These are phyloP conservation scores for Ormyrus pomaceus DNA, from an alignment of 2,888 invertebrate genomes.

Conservation along the genomic window DNA sequence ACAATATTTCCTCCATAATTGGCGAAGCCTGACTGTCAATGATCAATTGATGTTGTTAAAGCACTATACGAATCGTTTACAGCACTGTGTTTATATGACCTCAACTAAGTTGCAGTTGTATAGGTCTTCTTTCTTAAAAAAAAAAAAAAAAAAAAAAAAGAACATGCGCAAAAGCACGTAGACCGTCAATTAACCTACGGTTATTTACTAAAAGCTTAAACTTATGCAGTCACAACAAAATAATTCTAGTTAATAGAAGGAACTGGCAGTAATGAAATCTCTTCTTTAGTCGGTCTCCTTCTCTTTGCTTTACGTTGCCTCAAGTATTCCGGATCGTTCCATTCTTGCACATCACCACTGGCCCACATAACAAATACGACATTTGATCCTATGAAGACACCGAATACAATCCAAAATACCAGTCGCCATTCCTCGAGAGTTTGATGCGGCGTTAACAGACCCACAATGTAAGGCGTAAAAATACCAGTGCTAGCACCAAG, in stretches of 20 bases:
- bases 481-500: slow-evolving; percentile 85
- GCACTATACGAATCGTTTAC: too few relatives aligned
- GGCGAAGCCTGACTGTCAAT: too few relatives aligned
- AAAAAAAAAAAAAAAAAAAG: too few relatives aligned
- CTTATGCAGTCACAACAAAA: not conserved
- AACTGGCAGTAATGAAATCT: slow-evolving; percentile 6
- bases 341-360: slow-evolving; percentile 85
- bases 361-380: slow-evolving; percentile 83
- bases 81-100: too few relatives aligned
- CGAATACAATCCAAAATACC: slow-evolving; percentile 88
- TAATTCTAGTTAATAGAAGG: not conserved
- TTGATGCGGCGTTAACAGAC: slow-evolving; percentile 77
- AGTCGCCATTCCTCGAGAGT: slow-evolving; percentile 81
- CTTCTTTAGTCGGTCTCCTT: slow-evolving; percentile 7
- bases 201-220: too few relatives aligned
- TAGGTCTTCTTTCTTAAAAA: too few relatives aligned
- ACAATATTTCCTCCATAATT: too few relatives aligned
- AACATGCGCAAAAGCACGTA: too few relatives aligned
- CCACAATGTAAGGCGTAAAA: slow-evolving; percentile 82
- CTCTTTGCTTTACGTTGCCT: slow-evolving; percentile 59
- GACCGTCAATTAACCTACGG: too few relatives aligned
- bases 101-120: too few relatives aligned
- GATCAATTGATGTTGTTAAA: too few relatives aligned
- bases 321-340: slow-evolving; percentile 81
- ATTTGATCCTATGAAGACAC: slow-evolving; percentile 82